Evolutionary conservation across 2,797 vertebrate genomes (phyloP), one percentile per base, ranked within the genome.

Genomic region (Diplodus sargus): DNA sequence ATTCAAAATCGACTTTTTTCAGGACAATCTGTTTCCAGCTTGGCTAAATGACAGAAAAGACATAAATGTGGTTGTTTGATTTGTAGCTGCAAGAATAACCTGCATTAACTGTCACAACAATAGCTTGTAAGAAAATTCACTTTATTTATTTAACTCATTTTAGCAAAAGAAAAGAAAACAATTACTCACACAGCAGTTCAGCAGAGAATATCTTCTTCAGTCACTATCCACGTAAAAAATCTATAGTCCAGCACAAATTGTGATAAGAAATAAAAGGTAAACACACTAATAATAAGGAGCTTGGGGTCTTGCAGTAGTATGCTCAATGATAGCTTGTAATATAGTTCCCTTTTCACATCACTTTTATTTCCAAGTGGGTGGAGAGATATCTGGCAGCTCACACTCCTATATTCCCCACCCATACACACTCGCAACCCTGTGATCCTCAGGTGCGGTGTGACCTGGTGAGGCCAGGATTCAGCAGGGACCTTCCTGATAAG

Each of bases 331-430:
- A 17, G 22, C 22, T 53, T 62, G 53, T 66, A 9, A 34, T 9
- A 49, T n/a, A 43, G 7, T 7, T 1, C 57, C 12, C 13, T 61
- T 54, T 63, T 59, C 20, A 43, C 11, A 3, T 66, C 47, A 52
- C n/a, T 49, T 77, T 58, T 81, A 74, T 83, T 68, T 76, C 13
- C 53, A 57, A 54, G 54, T 71, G 66, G 61, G 69, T 47, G 83
- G 74, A 61, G 69, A 34, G 18, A 70, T 53, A 8, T 73, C 42
- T 20, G 42, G 60, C 28, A 20, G 54, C 15, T 43, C 64, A 67
- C 0, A 58, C 30, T 42, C 18, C 5, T 67, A 69, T 11, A n/a
- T 34, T 74, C 39, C 28, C 42, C 70, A 79, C 66, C 47, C 52
- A 62, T 20, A 43, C 20, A 52, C 43, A 62, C 17, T 23, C 39